phyloP scores from a whole-genome alignment of 1,140 invertebrate species.

The Colletes latitarsis region DNA sequence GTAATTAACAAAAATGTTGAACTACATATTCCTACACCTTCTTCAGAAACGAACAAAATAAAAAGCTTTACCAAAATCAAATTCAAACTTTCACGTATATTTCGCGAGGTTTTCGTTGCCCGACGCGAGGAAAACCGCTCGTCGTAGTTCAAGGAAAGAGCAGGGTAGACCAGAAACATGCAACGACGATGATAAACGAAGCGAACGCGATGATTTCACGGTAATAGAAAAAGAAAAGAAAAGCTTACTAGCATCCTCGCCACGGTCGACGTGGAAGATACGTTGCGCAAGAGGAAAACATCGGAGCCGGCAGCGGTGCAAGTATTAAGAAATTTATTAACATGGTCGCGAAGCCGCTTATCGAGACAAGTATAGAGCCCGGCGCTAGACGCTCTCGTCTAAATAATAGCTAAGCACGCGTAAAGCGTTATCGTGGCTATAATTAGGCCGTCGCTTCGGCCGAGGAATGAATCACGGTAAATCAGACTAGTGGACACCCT shows the following conservation, averaged over 20 bases:
- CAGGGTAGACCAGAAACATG: background rate
- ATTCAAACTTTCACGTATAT: no score
- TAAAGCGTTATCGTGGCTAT: conserved; percentile 71
- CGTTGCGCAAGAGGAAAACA: background rate
- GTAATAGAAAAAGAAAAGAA: background rate
- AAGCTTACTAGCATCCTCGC: background rate
- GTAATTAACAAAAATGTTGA: no score
- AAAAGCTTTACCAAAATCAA: no score
- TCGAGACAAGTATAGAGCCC: conserved; percentile 35
- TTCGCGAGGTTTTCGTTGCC: no score
- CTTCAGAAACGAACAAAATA: no score
- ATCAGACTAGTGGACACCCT: conserved; percentile 54
- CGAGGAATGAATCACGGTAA: conserved; percentile 58
- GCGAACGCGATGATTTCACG: background rate
- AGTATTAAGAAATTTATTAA: conserved; percentile 51
- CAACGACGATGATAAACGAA: background rate
- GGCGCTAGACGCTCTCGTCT: conserved; percentile 59
- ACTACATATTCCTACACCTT: no score
- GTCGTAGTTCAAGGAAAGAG: no score
- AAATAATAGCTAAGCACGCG: conserved; percentile 69
- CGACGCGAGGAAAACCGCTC: no score
- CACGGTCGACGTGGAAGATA: no score
- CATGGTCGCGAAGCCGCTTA: conserved; percentile 16
- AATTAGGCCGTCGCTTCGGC: conserved; percentile 64
- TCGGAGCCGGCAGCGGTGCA: background rate